Evolutionary conservation across 2,888 invertebrate species (phyloP).

Genomic region (Cantharis flavilabris): DNA sequence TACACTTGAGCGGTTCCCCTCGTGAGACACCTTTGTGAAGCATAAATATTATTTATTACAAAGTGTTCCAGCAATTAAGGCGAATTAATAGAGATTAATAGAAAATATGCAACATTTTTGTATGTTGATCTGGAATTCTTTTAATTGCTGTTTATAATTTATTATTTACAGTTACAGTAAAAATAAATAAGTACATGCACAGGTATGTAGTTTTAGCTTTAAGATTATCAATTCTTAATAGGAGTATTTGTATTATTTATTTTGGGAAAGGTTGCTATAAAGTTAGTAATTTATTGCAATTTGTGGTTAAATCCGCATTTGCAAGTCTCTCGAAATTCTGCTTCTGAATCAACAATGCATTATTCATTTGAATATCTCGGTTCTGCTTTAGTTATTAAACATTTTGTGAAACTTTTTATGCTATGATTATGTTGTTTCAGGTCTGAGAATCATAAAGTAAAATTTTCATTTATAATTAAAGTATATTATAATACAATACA

Average conservation of each 20-base stretch:
- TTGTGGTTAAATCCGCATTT: slow-evolving; percentile 28
- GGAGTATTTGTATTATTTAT: slow-evolving; percentile 22
- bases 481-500: not conserved
- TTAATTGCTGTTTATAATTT: not conserved
- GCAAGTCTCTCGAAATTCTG: slow-evolving; percentile 28
- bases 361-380: slow-evolving; percentile 31
- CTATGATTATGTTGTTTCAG: slow-evolving; percentile 26
- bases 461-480: not conserved
- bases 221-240: not conserved
- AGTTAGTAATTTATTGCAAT: slow-evolving; percentile 32
- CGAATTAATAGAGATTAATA: too few species aligned
- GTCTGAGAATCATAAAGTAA: slow-evolving; percentile 10
- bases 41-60: too few species aligned
- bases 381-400: slow-evolving; percentile 26
- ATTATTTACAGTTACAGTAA: not conserved
- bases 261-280: slow-evolving; percentile 19
- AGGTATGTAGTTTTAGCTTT: not conserved
- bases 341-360: slow-evolving; percentile 36
- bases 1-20: too few species aligned
- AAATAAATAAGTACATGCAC: not conserved
- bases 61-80: too few species aligned
- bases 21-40: too few species aligned
- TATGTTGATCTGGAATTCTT: not conserved
- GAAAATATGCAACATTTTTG: too few species aligned
- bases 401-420: slow-evolving; percentile 18